Base-by-base conservation (phyloP, 2,888 invertebrate species). In the Agrochola litura region DNA sequence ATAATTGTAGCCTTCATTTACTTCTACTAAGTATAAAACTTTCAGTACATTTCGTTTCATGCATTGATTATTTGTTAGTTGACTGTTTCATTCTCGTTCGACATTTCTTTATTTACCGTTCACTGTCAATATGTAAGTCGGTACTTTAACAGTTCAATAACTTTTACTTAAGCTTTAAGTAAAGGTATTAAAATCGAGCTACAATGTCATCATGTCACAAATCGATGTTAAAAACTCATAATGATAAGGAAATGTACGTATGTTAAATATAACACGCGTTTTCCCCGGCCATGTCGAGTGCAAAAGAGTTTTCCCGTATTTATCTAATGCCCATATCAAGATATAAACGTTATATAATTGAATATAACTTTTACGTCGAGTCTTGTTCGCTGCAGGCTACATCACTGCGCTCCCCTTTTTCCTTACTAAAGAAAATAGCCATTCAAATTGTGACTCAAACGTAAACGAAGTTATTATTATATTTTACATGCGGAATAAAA, bases 381-480 rank as follows among this genome's bases (percentile, higher is more conserved):
- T n/a, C 61, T 73, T 16, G 60, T 75, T 64, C 60, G 69, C 83
- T 69, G 63, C 54, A 49, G 78, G 86, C 86, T 70, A 70, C 54
- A 69, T 72, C 78, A 75, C 56, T 6, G 25, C 46, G 72, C 66
- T 77, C 78, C 82, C 69, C 76, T 74, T 70, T 78, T 82, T 73
- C 66, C 73, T 66, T 49, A 49, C 41, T 64, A 73, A 64, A 72
- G 78, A 78, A 79, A 86, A 82, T 80, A 76, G 72, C 73, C 73
- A 77, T 77, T 67, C 64, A 72, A 85, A 85, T 78, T 78, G 83
- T 76, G 73, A 71, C 46, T 77, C 60, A 60, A 83, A 75, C 60
- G 79, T 75, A 61, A 63, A 86, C 70, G 54, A 67, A 71, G 73
- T 81, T 88, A 77, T 81, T 77, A 85, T 85, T 81, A 69, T 67